Evolutionary conservation across 2,113 vertebrate genomes (phyloP).

Genomic region (Dromiciops gliroides): DNA sequence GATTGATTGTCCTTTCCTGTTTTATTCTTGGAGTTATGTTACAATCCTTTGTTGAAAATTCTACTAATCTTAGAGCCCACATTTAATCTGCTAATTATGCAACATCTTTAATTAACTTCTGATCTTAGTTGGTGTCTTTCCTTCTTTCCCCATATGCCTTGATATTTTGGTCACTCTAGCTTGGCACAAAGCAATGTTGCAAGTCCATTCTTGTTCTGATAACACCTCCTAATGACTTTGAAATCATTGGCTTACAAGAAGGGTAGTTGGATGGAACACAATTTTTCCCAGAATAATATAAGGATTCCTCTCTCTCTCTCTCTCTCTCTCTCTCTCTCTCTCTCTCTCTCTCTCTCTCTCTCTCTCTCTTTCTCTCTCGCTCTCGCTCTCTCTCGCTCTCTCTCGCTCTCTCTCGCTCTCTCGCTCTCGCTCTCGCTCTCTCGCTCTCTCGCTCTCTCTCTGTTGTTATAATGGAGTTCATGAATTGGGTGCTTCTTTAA

Average conservation of each 20-base stretch:
- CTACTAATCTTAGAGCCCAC: conserved; percentile 30
- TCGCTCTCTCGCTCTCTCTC: no score
- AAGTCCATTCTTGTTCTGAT: neutral
- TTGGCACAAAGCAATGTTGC: conserved; percentile 9
- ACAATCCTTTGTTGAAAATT: neutral
- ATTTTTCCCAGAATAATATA: neutral
- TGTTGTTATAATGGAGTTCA: neutral
- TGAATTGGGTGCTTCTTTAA: conserved; percentile 22
- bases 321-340: neutral
- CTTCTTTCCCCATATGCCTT: neutral
- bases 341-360: neutral
- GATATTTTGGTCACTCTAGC: neutral
- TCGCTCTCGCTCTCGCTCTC: neutral
- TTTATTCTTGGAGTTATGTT: conserved; percentile 31
- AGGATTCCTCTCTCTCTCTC: neutral
- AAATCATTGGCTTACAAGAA: neutral
- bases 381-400: no score
- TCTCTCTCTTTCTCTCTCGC: no score
- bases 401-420: neutral
- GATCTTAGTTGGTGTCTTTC: neutral
- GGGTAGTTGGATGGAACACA: neutral
- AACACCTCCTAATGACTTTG: neutral
- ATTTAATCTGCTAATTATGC: conserved; percentile 24
- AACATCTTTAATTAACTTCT: conserved; percentile 46
- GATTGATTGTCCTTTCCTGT: neutral